phyloP scores from a whole-genome alignment of 2,888 invertebrate species.

The Parthenolecanium corni region DNA sequence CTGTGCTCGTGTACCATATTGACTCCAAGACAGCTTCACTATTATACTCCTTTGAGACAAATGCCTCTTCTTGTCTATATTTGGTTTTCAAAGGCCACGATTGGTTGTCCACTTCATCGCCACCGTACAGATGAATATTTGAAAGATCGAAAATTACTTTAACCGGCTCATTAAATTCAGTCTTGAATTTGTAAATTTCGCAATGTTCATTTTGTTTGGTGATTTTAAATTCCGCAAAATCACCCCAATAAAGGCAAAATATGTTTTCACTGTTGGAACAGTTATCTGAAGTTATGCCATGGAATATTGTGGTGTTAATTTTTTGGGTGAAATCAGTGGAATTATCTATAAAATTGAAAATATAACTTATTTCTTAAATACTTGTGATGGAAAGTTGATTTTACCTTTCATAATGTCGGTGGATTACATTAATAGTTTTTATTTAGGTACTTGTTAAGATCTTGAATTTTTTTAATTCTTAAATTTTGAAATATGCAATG shows the following conservation, averaged over 20 bases:
- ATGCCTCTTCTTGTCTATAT: conserved; percentile 46
- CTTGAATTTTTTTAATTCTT: no score
- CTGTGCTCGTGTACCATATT: conserved; percentile 61
- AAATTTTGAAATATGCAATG: no score
- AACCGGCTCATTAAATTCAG: conserved; percentile 50
- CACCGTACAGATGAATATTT: conserved; percentile 52
- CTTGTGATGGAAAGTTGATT: no score
- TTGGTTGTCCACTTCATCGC: conserved; percentile 50
- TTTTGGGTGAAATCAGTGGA: no score
- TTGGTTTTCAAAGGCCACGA: conserved; percentile 54
- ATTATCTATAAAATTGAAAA: no score
- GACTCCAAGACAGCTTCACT: conserved; percentile 50
- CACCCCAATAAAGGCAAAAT: conserved; percentile 7
- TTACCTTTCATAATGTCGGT: no score
- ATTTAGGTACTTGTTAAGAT: no score
- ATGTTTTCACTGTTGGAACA: background rate
- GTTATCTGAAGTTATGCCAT: background rate
- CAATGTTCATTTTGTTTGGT: background rate
- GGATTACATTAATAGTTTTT: no score
- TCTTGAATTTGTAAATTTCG: conserved; percentile 6
- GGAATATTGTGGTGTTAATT: background rate
- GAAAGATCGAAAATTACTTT: conserved; percentile 46
- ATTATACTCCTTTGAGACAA: conserved; percentile 47
- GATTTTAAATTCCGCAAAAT: background rate
- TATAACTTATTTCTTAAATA: no score